A percentile compares a stretch with the other conserved stretches of the same genome.
These are phyloP conservation scores for Oncorhynchus keta DNA, from an alignment of 2,113 vertebrate species.

Conservation along the genomic window DNA sequence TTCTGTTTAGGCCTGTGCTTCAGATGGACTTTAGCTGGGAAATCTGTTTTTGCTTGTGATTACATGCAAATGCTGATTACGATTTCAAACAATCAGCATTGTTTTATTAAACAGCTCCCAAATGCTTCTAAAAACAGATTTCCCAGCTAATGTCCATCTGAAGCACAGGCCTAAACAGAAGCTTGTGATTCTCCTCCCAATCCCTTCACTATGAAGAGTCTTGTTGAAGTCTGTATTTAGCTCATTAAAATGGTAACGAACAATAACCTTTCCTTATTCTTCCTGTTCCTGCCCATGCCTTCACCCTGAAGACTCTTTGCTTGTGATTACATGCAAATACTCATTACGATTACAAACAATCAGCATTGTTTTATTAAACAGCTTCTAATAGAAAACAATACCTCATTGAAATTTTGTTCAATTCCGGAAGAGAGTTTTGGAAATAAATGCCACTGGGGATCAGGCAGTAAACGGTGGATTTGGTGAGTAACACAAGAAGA, in stretches of 20 bases:
- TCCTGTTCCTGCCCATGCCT: too few species aligned
- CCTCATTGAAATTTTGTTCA: constrained; percentile 15
- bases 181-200: background rate
- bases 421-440: constrained; percentile 6
- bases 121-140: too few species aligned
- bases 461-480: constrained; percentile 38
- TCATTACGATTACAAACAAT: constrained; percentile 10
- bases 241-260: background rate
- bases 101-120: too few species aligned
- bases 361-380: constrained; percentile 34
- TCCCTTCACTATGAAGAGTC: background rate
- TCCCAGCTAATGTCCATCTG: background rate
- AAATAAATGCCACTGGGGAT: constrained; percentile 55
- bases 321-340: background rate
- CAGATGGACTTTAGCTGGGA: background rate
- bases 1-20: background rate
- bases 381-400: constrained; percentile 26
- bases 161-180: background rate
- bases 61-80: too few species aligned
- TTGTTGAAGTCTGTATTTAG: background rate
- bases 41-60: background rate
- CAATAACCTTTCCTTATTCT: too few species aligned
- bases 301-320: background rate
- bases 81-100: too few species aligned
- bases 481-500: constrained; percentile 30